phyloP scores from a whole-genome alignment of 1,140 invertebrate genomes.

The Elymnias hypermnestra region DNA sequence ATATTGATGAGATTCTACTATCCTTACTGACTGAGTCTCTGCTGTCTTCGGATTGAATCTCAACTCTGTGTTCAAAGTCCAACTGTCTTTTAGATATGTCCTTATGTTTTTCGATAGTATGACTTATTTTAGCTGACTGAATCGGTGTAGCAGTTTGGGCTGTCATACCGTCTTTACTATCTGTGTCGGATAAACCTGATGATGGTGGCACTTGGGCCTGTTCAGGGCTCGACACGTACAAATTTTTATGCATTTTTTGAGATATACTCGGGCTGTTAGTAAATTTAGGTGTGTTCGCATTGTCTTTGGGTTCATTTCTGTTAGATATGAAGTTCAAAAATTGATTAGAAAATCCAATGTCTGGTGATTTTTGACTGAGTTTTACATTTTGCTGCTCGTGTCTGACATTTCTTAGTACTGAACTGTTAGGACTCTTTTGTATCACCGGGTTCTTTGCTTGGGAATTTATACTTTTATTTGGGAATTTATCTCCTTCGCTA shows the following conservation, averaged over 20 bases:
- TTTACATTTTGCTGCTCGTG: conserved; percentile 66
- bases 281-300: conserved; percentile 72
- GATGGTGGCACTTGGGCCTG: conserved; percentile 71
- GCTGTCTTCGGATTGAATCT: conserved; percentile 71
- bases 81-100: conserved; percentile 71
- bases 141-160: conserved; percentile 55
- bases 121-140: conserved; percentile 59
- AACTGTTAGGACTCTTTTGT: conserved; percentile 55
- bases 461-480: conserved; percentile 33
- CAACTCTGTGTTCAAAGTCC: conserved; percentile 66
- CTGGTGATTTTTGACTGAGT: conserved; percentile 51
- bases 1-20: conserved; percentile 66
- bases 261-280: conserved; percentile 72
- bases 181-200: conserved; percentile 62
- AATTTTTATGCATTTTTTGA: conserved; percentile 74
- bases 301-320: conserved; percentile 73
- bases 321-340: conserved; percentile 70
- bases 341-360: conserved; percentile 69
- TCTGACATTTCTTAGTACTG: conserved; percentile 59
- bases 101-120: conserved; percentile 65
- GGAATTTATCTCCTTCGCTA: conserved; percentile 37
- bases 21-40: conserved; percentile 72
- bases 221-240: conserved; percentile 74
- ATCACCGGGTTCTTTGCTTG: conserved; percentile 30
- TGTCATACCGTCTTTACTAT: conserved; percentile 67